phyloP scores from a whole-genome alignment of 2,888 invertebrate species.

The Thumatha senex region DNA sequence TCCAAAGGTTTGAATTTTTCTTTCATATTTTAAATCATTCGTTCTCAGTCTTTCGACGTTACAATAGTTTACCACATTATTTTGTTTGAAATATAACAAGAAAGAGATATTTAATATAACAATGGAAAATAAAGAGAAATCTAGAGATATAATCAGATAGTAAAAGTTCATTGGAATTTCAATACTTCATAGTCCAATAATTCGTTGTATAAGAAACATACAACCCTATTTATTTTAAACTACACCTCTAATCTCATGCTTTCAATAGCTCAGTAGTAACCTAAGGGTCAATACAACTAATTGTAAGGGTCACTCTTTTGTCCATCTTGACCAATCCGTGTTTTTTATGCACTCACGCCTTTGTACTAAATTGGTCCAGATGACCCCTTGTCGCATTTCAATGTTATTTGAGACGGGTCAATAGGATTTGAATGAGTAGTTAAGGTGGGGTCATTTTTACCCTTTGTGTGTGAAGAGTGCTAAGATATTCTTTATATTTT shows the following conservation, averaged over 20 bases:
- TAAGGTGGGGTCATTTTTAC: slow-evolving; percentile 38
- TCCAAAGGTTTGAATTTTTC: no score
- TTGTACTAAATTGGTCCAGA: slow-evolving; percentile 72
- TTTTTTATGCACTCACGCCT: slow-evolving; percentile 60
- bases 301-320: slow-evolving; percentile 63
- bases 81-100: no score
- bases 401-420: slow-evolving; percentile 62
- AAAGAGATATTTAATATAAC: no score
- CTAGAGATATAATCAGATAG: background rate
- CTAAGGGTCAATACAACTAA: slow-evolving; percentile 61
- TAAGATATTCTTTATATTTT: slow-evolving; percentile 8
- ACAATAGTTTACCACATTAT: no score
- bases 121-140: no score
- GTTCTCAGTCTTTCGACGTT: no score
- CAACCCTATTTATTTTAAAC: slow-evolving; percentile 37
- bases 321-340: slow-evolving; percentile 65
- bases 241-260: slow-evolving; percentile 66
- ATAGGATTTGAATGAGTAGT: slow-evolving; percentile 52
- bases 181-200: slow-evolving; percentile 2
- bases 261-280: slow-evolving; percentile 38
- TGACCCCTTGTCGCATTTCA: slow-evolving; percentile 72
- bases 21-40: no score
- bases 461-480: slow-evolving; percentile 24
- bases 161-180: background rate
- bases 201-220: slow-evolving; percentile 32